Evolutionary conservation across 30 jellyfish, hydroid and myxozoan genomes (phyloP), one percentile per base, ranked within the genome.

Genomic region (Morbakka virulenta): DNA sequence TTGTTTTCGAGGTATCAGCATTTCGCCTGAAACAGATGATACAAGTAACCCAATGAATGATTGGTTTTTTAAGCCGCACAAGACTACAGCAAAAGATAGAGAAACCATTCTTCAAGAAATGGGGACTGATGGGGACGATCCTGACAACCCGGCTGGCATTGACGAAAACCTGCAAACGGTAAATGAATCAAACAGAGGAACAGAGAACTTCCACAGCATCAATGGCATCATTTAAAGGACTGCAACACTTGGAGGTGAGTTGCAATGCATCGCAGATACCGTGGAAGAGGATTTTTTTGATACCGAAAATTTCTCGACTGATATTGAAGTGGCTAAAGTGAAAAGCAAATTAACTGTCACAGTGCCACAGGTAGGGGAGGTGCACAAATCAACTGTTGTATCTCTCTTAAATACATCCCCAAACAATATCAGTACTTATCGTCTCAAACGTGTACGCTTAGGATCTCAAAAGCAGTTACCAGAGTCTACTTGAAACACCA

Each of bases 281-380:
- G 57, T 41, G 57, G 57, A 41, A 41, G 57, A 41, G 17, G 9
- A 41, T 41, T 41, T 41, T n/a, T 9, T 41, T 41, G 57, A 41
- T 17, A 41, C 57, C 17, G 57, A 41, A 41, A 41, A 41, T 41
- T 9, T 17, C 17, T 9, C 17, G 57, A 41, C 57, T 41, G 57
- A 6, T 41, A 41, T 41, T 6, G 57, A 41, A 41, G 57, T 41
- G 57, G 57, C 57, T 41, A 41, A 41, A 41, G 57, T 50, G 80
- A 34, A 34, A 68, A 68, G 69, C 27, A 34, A 68, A 29, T 21
- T 35, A 22, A 35, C 83, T 6, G 50, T 71, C 32, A 71, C 28
- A 12, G 83, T 71, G 29, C n/a, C n/a, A n/a, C 72, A 62, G 24
- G 83, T 71, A 29, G 83, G 83, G 77, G 73, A 47, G 49, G 48